These are phyloP conservation scores for Microcebus murinus DNA, from an alignment of 2,113 vertebrate genomes.

Conservation along the genomic window DNA sequence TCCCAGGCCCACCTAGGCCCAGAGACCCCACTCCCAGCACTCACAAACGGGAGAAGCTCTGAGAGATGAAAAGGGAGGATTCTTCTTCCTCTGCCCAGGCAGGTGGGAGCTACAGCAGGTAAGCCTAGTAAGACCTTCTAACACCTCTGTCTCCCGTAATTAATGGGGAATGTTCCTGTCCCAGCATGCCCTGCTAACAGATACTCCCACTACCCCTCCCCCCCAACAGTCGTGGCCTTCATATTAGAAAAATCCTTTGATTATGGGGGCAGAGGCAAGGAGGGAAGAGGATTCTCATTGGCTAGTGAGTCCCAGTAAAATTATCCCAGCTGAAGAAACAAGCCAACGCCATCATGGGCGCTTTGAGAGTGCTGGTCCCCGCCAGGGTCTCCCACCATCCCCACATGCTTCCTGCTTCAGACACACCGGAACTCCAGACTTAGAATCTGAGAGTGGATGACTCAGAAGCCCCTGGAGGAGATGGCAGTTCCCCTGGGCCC, in stretches of 20 bases:
- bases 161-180: neutral
- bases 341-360: neutral
- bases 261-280: neutral
- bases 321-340: neutral
- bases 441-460: neutral
- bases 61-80: neutral
- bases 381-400: neutral
- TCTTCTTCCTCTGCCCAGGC: neutral
- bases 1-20: neutral
- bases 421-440: neutral
- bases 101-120: neutral
- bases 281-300: neutral
- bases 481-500: neutral
- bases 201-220: neutral
- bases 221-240: neutral
- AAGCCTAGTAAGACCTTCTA: neutral
- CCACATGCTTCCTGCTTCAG: neutral
- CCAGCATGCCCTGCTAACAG: neutral
- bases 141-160: neutral
- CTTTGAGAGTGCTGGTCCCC: neutral
- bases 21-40: neutral
- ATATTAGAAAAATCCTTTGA: neutral
- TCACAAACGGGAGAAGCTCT: neutral
- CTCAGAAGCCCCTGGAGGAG: slow-evolving; percentile 7
- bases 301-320: neutral